Evolutionary conservation across 2,113 vertebrate species (phyloP), one percentile per base, ranked within the genome.

Genomic region (Syrrhaptes paradoxus): DNA sequence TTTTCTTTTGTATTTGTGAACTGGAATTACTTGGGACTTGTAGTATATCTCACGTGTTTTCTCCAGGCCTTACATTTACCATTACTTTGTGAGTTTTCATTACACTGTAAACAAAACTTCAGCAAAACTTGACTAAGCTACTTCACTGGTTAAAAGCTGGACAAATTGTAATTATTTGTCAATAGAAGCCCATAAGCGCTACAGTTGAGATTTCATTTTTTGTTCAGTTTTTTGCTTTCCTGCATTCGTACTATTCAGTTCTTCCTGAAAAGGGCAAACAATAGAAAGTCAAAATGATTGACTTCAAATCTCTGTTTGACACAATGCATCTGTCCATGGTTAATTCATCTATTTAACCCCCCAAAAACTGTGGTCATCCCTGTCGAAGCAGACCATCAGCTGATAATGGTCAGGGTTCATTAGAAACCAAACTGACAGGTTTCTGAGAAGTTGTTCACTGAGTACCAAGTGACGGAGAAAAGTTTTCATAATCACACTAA

Each of bases 291-390:
- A 91, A 65, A 51, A 77, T 83, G 19, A 84, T 80, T 34, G 31
- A 85, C 79, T 93, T 71, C 46, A 86, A 79, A 86, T 51, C 38
- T 93, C 58, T 85, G 79, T 68, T 29, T 46, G 31, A 76, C 34
- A 52, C 55, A 48, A 73, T 78, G 36, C 41, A 26, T 90, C 41
- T 92, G 25, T 54, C 48, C n/a, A 72, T 68, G 43, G 54, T 95
- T 88, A 95, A 92, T 95, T 95, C 45, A 90, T 85, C 78, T 87
- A 68, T 88, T 96, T 94, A 87, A 15, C 36, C 79, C 67, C 54
- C 66, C 73, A 94, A 70, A 89, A 96, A 91, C 72, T 85, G 55
- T 72, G 81, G 75, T 92, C 85, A 94, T 67, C 41, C 46, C 68
- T 80, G 71, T 82, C 62, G 51, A 45, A 77, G 49, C 17, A 83